These are phyloP conservation scores for Mus pahari DNA, from an alignment of 2,113 vertebrate genomes.

Conservation along the genomic window DNA sequence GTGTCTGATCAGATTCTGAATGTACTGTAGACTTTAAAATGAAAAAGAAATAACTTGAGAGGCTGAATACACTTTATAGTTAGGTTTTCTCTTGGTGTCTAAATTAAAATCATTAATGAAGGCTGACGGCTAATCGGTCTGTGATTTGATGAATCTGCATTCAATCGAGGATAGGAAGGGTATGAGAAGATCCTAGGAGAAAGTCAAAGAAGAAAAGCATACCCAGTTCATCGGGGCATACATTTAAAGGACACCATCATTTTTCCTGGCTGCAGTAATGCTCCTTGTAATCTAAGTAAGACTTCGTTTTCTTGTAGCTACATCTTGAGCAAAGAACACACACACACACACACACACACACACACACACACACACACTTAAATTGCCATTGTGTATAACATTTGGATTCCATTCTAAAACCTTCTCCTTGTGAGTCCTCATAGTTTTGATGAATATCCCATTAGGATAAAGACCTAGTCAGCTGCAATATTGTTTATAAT, in stretches of 20 bases:
- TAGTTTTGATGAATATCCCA: conserved; percentile 85
- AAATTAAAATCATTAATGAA: conserved; percentile 15
- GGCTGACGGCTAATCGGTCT: not conserved
- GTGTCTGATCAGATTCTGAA: not conserved
- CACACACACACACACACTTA: conserved; percentile 40
- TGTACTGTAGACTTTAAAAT: not conserved
- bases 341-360: not conserved
- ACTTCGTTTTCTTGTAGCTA: conserved; percentile 66
- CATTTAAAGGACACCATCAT: not conserved
- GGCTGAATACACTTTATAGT: not conserved
- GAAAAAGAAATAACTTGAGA: not conserved
- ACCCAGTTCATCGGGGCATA: not conserved
- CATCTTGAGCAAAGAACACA: conserved; percentile 60
- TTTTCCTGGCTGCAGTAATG: conserved; percentile 47
- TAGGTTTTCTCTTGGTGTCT: not conserved
- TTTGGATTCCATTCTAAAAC: conserved; percentile 79
- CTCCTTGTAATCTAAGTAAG: conserved; percentile 74
- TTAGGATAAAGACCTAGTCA: conserved; percentile 83
- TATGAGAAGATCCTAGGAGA: not conserved
- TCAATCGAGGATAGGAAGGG: not conserved
- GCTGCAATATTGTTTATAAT: conserved; percentile 84
- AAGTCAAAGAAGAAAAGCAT: not conserved
- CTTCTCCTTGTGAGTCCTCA: conserved; percentile 71
- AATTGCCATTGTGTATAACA: conserved; percentile 81
- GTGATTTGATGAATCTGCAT: not conserved